Base-by-base conservation (phyloP, 2,888 invertebrate species). In the Pelosia muscerda region DNA sequence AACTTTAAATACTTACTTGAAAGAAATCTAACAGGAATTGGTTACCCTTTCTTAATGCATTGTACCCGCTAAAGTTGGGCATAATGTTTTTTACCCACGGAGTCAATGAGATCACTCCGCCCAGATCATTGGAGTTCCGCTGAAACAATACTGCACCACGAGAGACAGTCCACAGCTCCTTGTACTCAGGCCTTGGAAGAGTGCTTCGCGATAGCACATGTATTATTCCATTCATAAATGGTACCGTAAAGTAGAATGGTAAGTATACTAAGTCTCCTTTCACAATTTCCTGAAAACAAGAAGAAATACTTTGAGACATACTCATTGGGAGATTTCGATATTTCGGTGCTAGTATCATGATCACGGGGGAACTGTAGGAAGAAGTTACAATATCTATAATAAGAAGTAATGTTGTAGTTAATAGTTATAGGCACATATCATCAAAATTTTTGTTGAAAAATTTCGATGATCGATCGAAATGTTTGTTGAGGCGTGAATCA, bases 11-110 rank as follows among this genome's bases (percentile, higher is more conserved):
- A 81, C 83, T 67, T 88, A 96, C 96, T 82, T 88, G 85, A 72
- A 96, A 94, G 71, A 95, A 96, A 55, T 95, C 86, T 67, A 95
- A 82, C 2, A 97, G 73, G 38, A 77, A 88, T 60, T 88, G 83
- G 74, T 95, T 96, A 1, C 95, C 93, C 57, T 94, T 90, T 5
- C 88, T 87, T 28, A 96, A 75, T 3, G 87, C 85, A 0, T 86
- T 95, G 78, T 94, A 97, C 0, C 96, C 95, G 71, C 96, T 96
- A 75, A 88, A 90, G 59, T 95, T 92, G 0, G 96, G 96, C 71
- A 96, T 90, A 3, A 97, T 71, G 72, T 96, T 88, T 56, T 95
- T 95, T 2, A 97, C 84, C 96, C 96, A 96, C 0, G 96, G 96
- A 0, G 96, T 94, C 0, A 96, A 87, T 0, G 93, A 89, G 0